Conservation (phyloP, 2,888 invertebrate genomes). For the Tanypteryx hageni region DNA sequence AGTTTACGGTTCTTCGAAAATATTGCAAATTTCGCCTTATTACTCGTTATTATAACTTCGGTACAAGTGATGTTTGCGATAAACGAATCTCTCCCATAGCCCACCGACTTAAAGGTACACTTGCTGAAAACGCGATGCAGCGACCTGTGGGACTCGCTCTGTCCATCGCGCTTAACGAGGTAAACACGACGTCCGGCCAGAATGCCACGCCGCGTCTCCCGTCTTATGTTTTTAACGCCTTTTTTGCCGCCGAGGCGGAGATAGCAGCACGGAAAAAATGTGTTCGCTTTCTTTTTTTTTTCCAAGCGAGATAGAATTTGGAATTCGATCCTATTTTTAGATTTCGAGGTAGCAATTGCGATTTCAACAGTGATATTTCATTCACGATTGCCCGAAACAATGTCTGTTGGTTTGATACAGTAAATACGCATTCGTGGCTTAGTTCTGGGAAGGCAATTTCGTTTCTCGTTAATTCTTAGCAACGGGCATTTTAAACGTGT, state of each 20-base stretch:
- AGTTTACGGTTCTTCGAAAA: too few species aligned
- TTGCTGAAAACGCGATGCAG: constrained; percentile 38
- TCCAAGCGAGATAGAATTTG: neutral
- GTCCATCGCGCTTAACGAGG: constrained; percentile 14
- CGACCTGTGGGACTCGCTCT: constrained; percentile 40
- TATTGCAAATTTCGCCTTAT: too few species aligned
- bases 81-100: too few species aligned
- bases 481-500: too few species aligned
- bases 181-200: constrained; percentile 20
- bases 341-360: neutral
- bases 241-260: constrained; percentile 15
- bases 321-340: neutral
- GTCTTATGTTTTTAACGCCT: neutral
- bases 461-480: too few species aligned
- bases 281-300: neutral
- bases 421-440: too few species aligned
- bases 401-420: too few species aligned
- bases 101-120: neutral
- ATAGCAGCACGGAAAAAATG: neutral
- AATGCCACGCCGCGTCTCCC: neutral
- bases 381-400: too few species aligned
- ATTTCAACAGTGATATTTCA: too few species aligned
- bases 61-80: too few species aligned
- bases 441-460: too few species aligned
- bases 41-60: too few species aligned